Evolutionary conservation across 2,888 invertebrate genomes (phyloP).

Genomic region (Oxycera nigricornis): DNA sequence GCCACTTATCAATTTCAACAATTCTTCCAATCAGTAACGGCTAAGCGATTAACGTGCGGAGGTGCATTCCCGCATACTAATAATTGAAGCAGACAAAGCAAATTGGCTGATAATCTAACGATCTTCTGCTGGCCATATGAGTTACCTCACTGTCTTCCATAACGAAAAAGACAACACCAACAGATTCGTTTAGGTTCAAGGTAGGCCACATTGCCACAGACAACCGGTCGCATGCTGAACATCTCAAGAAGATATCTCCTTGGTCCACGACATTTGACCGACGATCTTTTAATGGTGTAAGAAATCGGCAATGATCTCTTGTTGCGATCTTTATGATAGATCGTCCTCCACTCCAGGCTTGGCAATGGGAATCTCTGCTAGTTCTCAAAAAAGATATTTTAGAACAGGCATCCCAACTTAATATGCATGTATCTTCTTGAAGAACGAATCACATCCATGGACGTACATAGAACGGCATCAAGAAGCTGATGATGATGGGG

Average conservation of each 20-base stretch:
- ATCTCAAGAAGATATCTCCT: neutral
- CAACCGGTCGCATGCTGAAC: neutral
- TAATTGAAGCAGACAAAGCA: neutral
- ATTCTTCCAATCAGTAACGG: neutral
- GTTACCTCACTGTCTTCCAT: neutral
- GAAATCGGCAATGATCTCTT: too few species aligned
- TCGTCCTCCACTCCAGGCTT: too few species aligned
- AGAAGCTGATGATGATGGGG: neutral
- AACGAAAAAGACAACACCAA: neutral
- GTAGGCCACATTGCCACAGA: neutral
- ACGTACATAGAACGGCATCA: neutral
- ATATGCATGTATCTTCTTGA: neutral
- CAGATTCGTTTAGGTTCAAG: conserved; percentile 8
- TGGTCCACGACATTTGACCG: conserved; percentile 18
- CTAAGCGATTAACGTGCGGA: neutral
- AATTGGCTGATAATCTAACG: neutral
- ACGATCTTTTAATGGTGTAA: too few species aligned
- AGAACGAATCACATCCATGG: neutral
- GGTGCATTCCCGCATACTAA: conserved; percentile 6
- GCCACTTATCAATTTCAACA: neutral
- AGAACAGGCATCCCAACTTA: too few species aligned
- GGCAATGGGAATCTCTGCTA: too few species aligned
- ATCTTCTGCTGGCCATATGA: neutral
- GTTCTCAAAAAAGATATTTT: too few species aligned
- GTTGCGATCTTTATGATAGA: too few species aligned